These are phyloP conservation scores for Gila robusta DNA, from an alignment of 2,797 vertebrate species.

Conservation along the genomic window DNA sequence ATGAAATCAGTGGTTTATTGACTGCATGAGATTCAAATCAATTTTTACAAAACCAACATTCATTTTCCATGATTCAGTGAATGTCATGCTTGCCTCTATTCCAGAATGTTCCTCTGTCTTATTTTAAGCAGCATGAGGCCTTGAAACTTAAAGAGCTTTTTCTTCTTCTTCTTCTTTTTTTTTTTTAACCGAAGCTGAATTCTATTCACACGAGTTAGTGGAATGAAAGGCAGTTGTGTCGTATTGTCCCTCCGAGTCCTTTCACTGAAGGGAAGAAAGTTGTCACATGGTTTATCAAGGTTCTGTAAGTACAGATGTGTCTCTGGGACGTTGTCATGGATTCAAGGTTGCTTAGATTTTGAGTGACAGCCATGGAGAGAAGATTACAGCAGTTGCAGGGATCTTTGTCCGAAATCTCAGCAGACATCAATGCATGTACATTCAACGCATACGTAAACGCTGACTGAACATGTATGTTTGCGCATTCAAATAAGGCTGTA, in stretches of 20 bases:
- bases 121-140: slow-evolving; percentile 54
- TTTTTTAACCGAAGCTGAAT: slow-evolving; percentile 22
- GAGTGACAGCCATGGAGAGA: slow-evolving; percentile 63
- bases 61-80: slow-evolving; percentile 52
- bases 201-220: slow-evolving; percentile 52
- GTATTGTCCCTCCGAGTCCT: slow-evolving; percentile 57
- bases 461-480: not conserved
- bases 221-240: slow-evolving; percentile 52
- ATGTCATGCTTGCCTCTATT: slow-evolving; percentile 52
- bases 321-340: slow-evolving; percentile 62
- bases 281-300: slow-evolving; percentile 65
- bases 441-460: not conserved
- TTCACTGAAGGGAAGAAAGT: slow-evolving; percentile 56
- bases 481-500: not conserved
- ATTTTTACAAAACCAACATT: slow-evolving; percentile 45
- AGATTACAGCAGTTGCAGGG: slow-evolving; percentile 61
- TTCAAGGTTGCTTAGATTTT: slow-evolving; percentile 66
- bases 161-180: not conserved
- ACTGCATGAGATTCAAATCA: slow-evolving; percentile 42
- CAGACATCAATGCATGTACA: slow-evolving; percentile 13
- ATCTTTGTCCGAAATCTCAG: slow-evolving; percentile 62
- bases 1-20: slow-evolving; percentile 39
- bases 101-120: slow-evolving; percentile 46
- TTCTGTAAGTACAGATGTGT: slow-evolving; percentile 57
- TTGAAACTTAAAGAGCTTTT: slow-evolving; percentile 56